Evolutionary conservation across 1,140 invertebrate genomes (phyloP), one percentile per base, ranked within the genome.

Genomic region (Euwallacea fornicatus): DNA sequence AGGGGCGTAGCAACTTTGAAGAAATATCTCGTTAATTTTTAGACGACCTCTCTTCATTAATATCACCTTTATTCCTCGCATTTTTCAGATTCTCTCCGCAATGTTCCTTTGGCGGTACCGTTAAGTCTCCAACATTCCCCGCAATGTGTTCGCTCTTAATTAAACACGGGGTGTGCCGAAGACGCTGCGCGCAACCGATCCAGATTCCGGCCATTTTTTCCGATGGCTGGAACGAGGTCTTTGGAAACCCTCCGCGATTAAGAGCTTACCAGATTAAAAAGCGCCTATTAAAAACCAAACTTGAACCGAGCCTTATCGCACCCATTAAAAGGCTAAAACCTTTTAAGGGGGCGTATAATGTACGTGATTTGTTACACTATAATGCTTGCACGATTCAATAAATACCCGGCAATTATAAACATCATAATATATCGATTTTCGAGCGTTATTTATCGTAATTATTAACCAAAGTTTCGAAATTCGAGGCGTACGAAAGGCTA

Each of bases 381-480:
- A 66, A 56, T 56, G 42, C 64, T 58, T 66, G 64, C 64, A 65
- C 63, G 63, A 54, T 65, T 65, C 63, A 65, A 65, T 65, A 65
- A 65, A 65, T 65, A 65, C 63, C 63, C 63, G 47, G 13, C 54
- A 65, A 65, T 67, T 58, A 67, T 67, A 67, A 59, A 55, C 66
- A 65, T 65, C 53, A 65, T 65, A 65, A 46, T 65, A 11, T 33
- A 33, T 33, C 21, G 33, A 46, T 68, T 68, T 50, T 58, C 41
- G 59, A 68, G 60, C 56, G 50, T 53, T 61, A 68, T 68, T 68
- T 68, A 68, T 61, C 13, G 66, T 61, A 68, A 68, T 68, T 68
- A 68, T 68, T 68, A 68, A 68, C 66, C 66, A 43, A 61, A 46
- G 60, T 68, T 58, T 41, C 21, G 4, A 33, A 33, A 33, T 33